Evolutionary conservation across 2,888 invertebrate species (phyloP), one percentile per base, ranked within the genome.

Genomic region (Drosophila pegasa): DNA sequence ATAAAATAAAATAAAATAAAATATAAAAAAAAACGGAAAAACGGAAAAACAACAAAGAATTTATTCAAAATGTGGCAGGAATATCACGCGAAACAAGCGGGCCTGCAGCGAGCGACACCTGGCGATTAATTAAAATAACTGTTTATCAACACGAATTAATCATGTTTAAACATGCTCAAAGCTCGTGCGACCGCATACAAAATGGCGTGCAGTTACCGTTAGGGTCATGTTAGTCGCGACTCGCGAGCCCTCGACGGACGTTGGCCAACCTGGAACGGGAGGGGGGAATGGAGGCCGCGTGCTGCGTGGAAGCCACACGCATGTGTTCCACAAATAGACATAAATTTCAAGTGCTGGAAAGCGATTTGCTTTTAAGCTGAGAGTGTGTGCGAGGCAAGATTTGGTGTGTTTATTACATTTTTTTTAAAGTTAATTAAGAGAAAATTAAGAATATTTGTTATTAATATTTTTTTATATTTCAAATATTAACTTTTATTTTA

Each of bases 81-180:
- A 54, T 16, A 60, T 61, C 63, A 63, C 47, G 60, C 54, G 18
- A 55, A 55, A 43, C n/a, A n/a, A 16, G 25, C 38, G 27, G 35
- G 8, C 14, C 14, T 6, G 27, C 27, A 20, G 9, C 52, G 37
- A 80, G 81, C 89, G 83, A 87, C 85, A 89, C 85, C 84, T 87
- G 80, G 78, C 90, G 89, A 90, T 90, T 90, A 90, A 90, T 90
- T 90, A 80, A 80, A 82, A 85, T 85, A 85, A 82, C 80, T 83
- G 77, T 85, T 86, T 86, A 86, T 86, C 86, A 86, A 85, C 86
- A 73, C 86, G 55, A 83, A 86, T 86, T 86, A 86, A 86, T 86
- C 86, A 87, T 75, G 73, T 68, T 68, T 69, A 71, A 86, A 87
- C 87, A 86, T 81, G 85, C 78, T 43, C 59, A 22, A 51, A 47